phyloP scores from a whole-genome alignment of 2,888 invertebrate genomes.

The Anoncus sp. region DNA sequence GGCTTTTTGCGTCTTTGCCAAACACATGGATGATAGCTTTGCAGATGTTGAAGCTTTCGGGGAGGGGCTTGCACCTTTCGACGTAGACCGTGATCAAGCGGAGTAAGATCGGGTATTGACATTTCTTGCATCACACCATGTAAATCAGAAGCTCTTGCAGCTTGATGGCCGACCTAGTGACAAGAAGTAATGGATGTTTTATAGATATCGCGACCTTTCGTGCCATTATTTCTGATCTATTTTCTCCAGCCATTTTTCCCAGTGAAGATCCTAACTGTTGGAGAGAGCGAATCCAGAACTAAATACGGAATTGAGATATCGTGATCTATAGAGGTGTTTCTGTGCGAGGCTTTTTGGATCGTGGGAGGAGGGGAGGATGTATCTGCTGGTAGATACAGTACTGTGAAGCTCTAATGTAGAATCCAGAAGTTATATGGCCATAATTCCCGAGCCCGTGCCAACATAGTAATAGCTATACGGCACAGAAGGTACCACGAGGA shows the following conservation, averaged over 20 bases:
- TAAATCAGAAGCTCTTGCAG: slow-evolving; percentile 1
- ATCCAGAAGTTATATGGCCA: slow-evolving; percentile 43
- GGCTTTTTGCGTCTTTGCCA: background rate
- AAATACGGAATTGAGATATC: slow-evolving; percentile 36
- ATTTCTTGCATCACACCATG: background rate
- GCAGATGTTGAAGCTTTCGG: background rate
- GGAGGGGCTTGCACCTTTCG: background rate
- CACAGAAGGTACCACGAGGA: slow-evolving; percentile 40
- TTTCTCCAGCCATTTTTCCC: background rate
- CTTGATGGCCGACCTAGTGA: slow-evolving; percentile 21
- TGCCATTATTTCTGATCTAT: slow-evolving; percentile 3
- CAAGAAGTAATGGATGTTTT: slow-evolving; percentile 19
- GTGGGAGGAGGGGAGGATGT: background rate
- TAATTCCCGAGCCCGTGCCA: slow-evolving; percentile 27
- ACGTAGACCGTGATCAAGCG: background rate
- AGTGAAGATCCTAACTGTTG: background rate
- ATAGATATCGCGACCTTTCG: slow-evolving; percentile 16
- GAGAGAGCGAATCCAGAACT: background rate
- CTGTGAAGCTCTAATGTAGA: slow-evolving; percentile 25
- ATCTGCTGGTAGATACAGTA: slow-evolving; percentile 37
- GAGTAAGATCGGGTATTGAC: slow-evolving; percentile 13
- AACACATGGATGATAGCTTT: background rate
- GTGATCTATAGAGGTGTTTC: slow-evolving; percentile 6
- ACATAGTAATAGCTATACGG: slow-evolving; percentile 20
- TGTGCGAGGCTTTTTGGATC: slow-evolving; percentile 6